Percentiles rank a stretch among this genome's conserved stretches.
These are phyloP conservation scores for Pogonocherus hispidulus DNA, from an alignment of 2,888 invertebrate genomes.

Conservation along the genomic window DNA sequence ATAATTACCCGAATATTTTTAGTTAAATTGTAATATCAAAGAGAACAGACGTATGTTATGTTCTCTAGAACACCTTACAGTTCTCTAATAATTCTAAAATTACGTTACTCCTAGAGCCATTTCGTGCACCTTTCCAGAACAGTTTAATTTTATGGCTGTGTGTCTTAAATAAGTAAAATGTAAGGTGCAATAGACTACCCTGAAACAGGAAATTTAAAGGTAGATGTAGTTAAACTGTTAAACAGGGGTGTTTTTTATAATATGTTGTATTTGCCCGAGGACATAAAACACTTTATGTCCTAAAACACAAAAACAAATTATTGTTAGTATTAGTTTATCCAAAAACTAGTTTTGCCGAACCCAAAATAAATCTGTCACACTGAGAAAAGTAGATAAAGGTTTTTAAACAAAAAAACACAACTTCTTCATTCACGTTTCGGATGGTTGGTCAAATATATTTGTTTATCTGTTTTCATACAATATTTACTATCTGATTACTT, in stretches of 20 bases:
- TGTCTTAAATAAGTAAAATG: background rate
- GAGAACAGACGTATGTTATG: background rate
- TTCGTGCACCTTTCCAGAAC: background rate
- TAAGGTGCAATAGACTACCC: background rate
- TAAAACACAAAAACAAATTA: too few relatives aligned
- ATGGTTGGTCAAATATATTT: too few relatives aligned
- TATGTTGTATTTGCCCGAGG: background rate
- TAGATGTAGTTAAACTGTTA: background rate
- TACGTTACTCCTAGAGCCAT: background rate
- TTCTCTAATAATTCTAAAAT: background rate
- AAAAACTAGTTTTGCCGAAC: too few relatives aligned
- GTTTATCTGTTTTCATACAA: too few relatives aligned
- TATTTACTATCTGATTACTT: too few relatives aligned
- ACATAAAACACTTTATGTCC: too few relatives aligned
- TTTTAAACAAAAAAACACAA: too few relatives aligned
- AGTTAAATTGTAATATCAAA: background rate
- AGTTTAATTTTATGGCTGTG: background rate
- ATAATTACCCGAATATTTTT: too few relatives aligned
- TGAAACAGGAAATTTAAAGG: background rate
- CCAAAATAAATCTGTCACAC: too few relatives aligned
- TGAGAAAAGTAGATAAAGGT: too few relatives aligned
- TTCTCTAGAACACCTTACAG: background rate
- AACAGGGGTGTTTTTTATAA: background rate
- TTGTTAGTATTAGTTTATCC: too few relatives aligned
- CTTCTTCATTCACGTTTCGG: too few relatives aligned